Conservation (phyloP, 2,888 invertebrate genomes). For the Didymodactylos carnosus region DNA sequence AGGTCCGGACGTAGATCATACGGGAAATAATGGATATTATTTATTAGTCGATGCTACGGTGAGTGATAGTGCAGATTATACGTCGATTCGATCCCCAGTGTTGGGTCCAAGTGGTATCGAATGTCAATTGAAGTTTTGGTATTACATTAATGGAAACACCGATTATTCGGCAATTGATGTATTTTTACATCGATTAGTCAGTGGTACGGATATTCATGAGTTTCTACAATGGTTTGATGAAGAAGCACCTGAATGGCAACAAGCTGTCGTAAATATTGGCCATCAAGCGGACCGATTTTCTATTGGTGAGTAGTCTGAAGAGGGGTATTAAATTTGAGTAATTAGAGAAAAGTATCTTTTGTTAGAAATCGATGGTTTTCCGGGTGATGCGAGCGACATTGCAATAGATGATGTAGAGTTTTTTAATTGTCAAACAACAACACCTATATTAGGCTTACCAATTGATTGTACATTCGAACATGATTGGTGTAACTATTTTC, state of each 20-base stretch:
- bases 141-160: too few species aligned
- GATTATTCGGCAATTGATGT: too few species aligned
- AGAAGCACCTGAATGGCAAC: neutral
- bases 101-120: neutral
- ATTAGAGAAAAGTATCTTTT: neutral
- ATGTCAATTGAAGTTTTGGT: slow-evolving; percentile 13
- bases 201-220: too few species aligned
- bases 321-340: neutral
- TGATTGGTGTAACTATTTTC: slow-evolving; percentile 1
- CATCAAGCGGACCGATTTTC: neutral
- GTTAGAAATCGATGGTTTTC: neutral
- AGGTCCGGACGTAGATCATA: slow-evolving; percentile 11
- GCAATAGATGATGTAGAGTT: slow-evolving; percentile 17
- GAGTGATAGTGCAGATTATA: neutral
- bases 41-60: neutral
- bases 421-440: neutral
- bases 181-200: neutral
- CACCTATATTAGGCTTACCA: neutral
- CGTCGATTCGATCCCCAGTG: neutral
- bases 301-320: neutral
- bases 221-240: too few species aligned
- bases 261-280: neutral
- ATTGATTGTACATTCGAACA: slow-evolving; percentile 6
- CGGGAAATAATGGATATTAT: slow-evolving; percentile 4
- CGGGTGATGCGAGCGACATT: slow-evolving; percentile 10